Base-by-base conservation (phyloP, 2,888 invertebrate species). In the Geotrupes spiniger region DNA sequence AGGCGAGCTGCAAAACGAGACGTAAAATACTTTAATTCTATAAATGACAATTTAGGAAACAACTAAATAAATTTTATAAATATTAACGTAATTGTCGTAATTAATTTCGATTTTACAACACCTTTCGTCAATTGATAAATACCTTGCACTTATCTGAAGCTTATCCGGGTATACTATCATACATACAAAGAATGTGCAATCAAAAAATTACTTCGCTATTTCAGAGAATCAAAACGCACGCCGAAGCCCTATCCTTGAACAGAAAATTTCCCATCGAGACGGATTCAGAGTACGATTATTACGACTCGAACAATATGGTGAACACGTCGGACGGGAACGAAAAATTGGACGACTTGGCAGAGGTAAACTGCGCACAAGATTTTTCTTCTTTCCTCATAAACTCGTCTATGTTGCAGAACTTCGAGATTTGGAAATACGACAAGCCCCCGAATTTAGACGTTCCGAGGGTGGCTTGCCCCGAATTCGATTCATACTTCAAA, bases 251-350 rank as follows among this genome's bases (percentile, higher is more conserved):
- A 16, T 66, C 70, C 1, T 66, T 61, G 16, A 56, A 70, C 51
- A 56, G 71, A 37, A 64, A 63, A 48, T 51, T 50, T 9, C 46
- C 52, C 1, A 54, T 66, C 21, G 58, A 57, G 26, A 50, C 52
- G 4, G 78, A 82, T 58, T 68, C 71, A 27, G 76, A 78, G 57
- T 86, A 81, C 67, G 78, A 81, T 49, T 85, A 81, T 64, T 85
- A 80, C 59, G 84, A 84, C 66, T 81, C 87, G 45, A 85, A 86
- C 68, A 81, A 83, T 63, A 80, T 87, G 76, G 63, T 66, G 2
- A 47, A 74, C 65, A 65, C 68, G 61, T 71, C 77, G 59, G 39
- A 43, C 1, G 43, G 47, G 28, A 43, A 45, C 14, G 51, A 54
- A 27, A 46, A 54, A 27, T 17, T 36, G 2, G 36, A 53, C 21